Conservation (phyloP, 92 coral and sea anemone species). For the Parazoanthus swiftii region DNA sequence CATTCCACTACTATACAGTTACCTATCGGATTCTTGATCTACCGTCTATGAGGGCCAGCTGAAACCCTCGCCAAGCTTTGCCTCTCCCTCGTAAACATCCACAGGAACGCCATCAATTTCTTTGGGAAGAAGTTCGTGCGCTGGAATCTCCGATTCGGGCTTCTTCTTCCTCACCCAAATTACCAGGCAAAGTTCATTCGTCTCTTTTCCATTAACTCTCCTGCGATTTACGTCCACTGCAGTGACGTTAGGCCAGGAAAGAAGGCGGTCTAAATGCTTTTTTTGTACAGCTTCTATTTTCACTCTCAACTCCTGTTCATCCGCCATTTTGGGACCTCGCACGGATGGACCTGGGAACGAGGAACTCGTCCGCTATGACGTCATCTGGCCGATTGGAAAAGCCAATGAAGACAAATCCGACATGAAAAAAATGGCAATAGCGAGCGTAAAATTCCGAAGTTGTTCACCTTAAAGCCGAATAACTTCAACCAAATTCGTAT, state of each 20-base stretch:
- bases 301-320: neutral
- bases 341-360: too few species aligned
- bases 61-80: conserved; percentile 33
- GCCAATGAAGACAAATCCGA: too few species aligned
- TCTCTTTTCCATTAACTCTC: neutral
- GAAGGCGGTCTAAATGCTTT: conserved; percentile 45
- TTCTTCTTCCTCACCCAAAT: neutral
- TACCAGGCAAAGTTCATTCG: neutral
- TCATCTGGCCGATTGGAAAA: too few species aligned
- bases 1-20: too few species aligned
- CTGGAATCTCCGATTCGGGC: conserved; percentile 30
- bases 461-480: too few species aligned
- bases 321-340: too few species aligned
- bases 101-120: too few species aligned
- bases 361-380: too few species aligned
- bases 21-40: too few species aligned
- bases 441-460: too few species aligned
- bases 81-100: conserved; percentile 32
- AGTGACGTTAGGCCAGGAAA: conserved; percentile 45
- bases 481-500: too few species aligned
- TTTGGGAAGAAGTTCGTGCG: neutral
- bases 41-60: conserved; percentile 2
- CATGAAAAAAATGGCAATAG: too few species aligned
- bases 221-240: conserved; percentile 45
- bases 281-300: conserved; percentile 39